These are phyloP conservation scores for Tychaedon coryphoeus DNA, from an alignment of 2,113 vertebrate genomes.

Conservation along the genomic window DNA sequence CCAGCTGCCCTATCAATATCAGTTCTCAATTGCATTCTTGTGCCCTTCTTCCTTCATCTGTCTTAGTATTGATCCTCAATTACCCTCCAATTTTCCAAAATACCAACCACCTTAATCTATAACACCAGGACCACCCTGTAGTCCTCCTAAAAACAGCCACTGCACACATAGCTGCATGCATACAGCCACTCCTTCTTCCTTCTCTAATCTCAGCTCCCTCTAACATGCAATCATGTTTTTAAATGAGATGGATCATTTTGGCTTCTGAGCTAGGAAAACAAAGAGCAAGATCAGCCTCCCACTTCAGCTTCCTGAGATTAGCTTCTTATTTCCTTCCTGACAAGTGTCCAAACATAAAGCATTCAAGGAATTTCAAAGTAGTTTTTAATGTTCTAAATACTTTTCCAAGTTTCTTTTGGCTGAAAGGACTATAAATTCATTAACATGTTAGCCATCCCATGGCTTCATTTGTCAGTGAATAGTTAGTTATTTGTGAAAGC, in stretches of 20 bases:
- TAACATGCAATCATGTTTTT: background rate
- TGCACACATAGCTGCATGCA: background rate
- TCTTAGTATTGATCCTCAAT: background rate
- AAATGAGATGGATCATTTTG: background rate
- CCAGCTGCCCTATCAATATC: background rate
- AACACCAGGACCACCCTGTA: background rate
- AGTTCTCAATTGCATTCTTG: background rate
- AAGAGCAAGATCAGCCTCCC: background rate
- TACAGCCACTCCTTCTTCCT: background rate
- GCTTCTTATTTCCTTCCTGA: background rate
- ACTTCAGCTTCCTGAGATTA: background rate
- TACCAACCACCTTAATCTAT: background rate
- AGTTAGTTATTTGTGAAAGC: background rate
- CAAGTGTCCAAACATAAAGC: background rate
- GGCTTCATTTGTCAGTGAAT: background rate
- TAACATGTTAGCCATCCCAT: background rate
- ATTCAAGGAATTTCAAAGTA: background rate
- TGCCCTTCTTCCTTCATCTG: background rate
- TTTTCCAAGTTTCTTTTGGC: background rate
- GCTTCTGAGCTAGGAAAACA: background rate
- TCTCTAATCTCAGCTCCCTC: background rate
- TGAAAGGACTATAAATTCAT: background rate
- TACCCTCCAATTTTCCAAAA: background rate
- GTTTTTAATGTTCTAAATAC: background rate
- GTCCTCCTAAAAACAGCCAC: background rate